phyloP scores from a whole-genome alignment of 2,888 invertebrate genomes.

The Lobophora halterata region DNA sequence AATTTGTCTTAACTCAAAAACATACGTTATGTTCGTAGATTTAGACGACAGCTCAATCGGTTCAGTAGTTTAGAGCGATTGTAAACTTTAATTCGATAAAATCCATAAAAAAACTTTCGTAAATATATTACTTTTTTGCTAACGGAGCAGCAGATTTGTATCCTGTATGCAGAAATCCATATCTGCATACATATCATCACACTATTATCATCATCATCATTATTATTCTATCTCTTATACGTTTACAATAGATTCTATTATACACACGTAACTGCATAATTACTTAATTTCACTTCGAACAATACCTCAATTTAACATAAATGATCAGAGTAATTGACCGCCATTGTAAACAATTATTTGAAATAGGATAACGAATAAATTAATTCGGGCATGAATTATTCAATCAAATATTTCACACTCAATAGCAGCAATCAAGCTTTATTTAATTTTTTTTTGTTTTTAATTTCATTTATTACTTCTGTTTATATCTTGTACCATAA shows the following conservation, averaged over 20 bases:
- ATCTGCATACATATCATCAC: too few relatives aligned
- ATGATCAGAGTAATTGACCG: conserved; percentile 20
- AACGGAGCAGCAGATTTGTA: too few relatives aligned
- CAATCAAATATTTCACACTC: conserved; percentile 12
- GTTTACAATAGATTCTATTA: conserved; percentile 5
- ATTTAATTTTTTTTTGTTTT: conserved; percentile 2
- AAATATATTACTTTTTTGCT: too few relatives aligned
- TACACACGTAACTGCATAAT: conserved; percentile 19
- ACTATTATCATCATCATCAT: too few relatives aligned
- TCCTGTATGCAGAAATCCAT: too few relatives aligned
- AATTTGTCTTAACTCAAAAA: too few relatives aligned
- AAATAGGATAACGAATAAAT: conserved; percentile 13
- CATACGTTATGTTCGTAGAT: too few relatives aligned
- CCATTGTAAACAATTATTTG: conserved; percentile 18
- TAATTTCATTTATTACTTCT: background rate
- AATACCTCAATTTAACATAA: conserved; percentile 26
- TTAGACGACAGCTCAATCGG: too few relatives aligned
- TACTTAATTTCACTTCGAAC: conserved; percentile 19
- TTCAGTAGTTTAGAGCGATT: too few relatives aligned
- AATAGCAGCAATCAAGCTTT: conserved; percentile 9
- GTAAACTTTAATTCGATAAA: too few relatives aligned
- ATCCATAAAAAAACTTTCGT: too few relatives aligned
- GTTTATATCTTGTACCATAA: background rate
- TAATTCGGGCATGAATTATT: conserved; percentile 10
- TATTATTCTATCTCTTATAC: conserved; percentile 21